Percentiles rank a stretch among this genome's conserved stretches.
Conservation (phyloP, 2,113 vertebrate genomes). For the Hippopotamus amphibius region DNA sequence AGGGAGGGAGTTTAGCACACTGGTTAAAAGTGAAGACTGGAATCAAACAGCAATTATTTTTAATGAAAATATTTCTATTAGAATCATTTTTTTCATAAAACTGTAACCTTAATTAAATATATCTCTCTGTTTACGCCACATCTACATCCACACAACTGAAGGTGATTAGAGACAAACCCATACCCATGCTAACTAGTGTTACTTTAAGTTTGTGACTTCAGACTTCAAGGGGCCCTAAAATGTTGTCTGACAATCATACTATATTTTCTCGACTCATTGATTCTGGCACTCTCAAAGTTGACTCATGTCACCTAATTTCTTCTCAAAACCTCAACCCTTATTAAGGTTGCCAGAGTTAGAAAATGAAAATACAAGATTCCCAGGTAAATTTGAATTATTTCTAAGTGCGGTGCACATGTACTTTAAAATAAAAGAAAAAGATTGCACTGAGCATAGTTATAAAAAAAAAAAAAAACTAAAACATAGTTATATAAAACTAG, state of each 20-base stretch:
- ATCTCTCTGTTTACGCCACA: neutral
- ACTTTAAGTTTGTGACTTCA: conserved; percentile 2
- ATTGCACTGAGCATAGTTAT: neutral
- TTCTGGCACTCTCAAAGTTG: neutral
- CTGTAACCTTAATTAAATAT: neutral
- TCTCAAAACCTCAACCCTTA: neutral
- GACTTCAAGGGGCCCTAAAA: neutral
- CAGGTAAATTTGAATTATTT: conserved; percentile 34
- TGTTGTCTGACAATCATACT: neutral
- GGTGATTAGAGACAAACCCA: neutral
- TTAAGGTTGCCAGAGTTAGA: neutral
- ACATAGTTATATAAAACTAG: too few species aligned
- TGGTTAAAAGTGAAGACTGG: neutral
- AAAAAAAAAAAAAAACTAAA: neutral
- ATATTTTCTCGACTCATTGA: neutral
- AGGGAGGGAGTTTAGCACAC: neutral
- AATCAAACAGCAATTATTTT: neutral
- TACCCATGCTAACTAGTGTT: neutral
- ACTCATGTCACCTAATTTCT: neutral
- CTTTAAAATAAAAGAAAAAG: neutral
- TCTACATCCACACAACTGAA: neutral
- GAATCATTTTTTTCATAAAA: neutral
- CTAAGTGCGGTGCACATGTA: neutral
- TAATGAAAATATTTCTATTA: neutral
- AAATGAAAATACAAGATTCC: neutral